These are phyloP conservation scores for Eulithis prunata DNA, from an alignment of 2,888 invertebrate species.

Conservation along the genomic window DNA sequence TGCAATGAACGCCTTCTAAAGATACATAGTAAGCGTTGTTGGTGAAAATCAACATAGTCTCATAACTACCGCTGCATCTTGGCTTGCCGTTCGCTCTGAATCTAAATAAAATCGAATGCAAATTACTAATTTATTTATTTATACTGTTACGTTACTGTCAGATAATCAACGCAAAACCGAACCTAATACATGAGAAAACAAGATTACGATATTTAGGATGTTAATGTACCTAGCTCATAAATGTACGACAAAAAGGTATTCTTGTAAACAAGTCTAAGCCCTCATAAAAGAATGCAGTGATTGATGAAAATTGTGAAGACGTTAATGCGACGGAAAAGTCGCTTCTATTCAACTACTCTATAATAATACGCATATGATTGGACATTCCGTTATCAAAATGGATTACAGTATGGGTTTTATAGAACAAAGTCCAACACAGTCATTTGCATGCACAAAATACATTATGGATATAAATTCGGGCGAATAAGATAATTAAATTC, in stretches of 20 bases:
- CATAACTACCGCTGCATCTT: neutral
- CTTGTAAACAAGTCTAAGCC: no score
- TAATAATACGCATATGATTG: conserved; percentile 2
- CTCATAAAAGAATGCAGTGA: no score
- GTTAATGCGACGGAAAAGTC: no score
- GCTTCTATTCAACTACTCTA: neutral
- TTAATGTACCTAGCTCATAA: no score
- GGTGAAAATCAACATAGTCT: no score
- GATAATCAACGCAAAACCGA: neutral
- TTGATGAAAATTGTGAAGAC: no score
- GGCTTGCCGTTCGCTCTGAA: neutral
- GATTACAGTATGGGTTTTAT: conserved; percentile 29
- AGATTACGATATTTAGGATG: no score
- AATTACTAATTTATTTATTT: neutral
- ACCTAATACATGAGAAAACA: neutral
- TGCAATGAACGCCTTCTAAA: conserved; percentile 3
- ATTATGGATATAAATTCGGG: conserved; percentile 35
- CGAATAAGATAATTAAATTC: conserved; percentile 31
- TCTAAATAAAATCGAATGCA: conserved; percentile 4
- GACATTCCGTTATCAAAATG: conserved; percentile 20
- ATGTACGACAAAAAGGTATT: no score
- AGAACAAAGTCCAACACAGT: conserved; percentile 27
- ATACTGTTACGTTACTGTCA: neutral
- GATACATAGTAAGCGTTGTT: neutral
- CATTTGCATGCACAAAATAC: conserved; percentile 35